Conservation (phyloP, 2,888 invertebrate genomes). For the Chaitophorus viminalis region DNA sequence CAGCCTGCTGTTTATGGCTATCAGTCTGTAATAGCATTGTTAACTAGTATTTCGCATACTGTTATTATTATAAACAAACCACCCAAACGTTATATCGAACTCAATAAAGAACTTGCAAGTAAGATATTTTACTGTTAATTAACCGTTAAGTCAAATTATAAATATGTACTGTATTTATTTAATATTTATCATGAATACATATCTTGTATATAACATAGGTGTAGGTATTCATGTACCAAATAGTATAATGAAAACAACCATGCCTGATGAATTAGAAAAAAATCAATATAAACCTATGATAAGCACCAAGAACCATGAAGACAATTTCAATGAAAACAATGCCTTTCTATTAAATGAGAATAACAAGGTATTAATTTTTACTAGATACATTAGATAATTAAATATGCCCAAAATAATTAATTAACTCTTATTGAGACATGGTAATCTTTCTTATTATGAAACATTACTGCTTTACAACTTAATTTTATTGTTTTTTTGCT, state of each 20-base stretch:
- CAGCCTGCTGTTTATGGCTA: conserved; percentile 71
- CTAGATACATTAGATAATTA: too few relatives aligned
- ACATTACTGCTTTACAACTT: neutral
- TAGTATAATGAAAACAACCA: conserved; percentile 26
- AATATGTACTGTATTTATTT: neutral
- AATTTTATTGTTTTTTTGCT: neutral
- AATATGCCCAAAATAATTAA: too few relatives aligned
- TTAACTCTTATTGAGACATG: too few relatives aligned
- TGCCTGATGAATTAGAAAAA: conserved; percentile 14
- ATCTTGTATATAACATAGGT: conserved; percentile 29
- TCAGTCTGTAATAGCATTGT: conserved; percentile 69
- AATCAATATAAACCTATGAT: conserved; percentile 29
- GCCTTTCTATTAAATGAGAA: neutral
- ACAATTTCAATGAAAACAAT: conserved; percentile 32
- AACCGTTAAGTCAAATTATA: neutral
- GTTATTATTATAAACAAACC: conserved; percentile 68
- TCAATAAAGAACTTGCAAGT: conserved; percentile 70
- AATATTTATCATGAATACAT: neutral
- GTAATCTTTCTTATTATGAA: too few relatives aligned
- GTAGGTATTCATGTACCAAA: conserved; percentile 61
- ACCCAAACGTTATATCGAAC: conserved; percentile 67
- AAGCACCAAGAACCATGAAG: neutral
- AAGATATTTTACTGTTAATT: conserved; percentile 64
- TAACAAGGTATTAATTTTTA: conserved; percentile 26
- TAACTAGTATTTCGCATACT: conserved; percentile 71